phyloP scores from a whole-genome alignment of 1,140 invertebrate genomes.

The Archivesica marissinica region DNA sequence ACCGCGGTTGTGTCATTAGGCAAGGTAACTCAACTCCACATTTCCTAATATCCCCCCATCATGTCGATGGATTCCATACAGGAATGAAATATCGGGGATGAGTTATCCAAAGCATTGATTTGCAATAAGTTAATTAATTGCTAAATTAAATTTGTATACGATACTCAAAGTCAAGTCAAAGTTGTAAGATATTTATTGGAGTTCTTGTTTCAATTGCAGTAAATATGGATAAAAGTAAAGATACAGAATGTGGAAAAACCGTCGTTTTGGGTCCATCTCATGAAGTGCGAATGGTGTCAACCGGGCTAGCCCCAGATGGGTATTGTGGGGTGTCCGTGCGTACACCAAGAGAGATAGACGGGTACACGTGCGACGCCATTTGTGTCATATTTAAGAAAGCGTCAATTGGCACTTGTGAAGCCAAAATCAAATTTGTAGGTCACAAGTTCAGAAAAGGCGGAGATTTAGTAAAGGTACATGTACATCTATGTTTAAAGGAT shows the following conservation, averaged over 20 bases:
- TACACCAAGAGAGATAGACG: constrained; percentile 19
- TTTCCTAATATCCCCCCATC: too few relatives aligned
- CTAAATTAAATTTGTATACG: too few relatives aligned
- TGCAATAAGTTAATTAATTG: too few relatives aligned
- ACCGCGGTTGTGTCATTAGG: too few relatives aligned
- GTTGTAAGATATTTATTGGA: too few relatives aligned
- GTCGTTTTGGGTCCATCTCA: constrained; percentile 20
- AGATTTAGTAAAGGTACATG: constrained; percentile 38
- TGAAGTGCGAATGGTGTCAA: constrained; percentile 24
- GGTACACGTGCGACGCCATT: constrained; percentile 53
- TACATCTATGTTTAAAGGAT: too few relatives aligned
- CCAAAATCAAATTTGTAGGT: constrained; percentile 56
- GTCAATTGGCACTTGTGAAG: constrained; percentile 22
- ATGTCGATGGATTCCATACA: too few relatives aligned
- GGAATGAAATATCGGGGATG: too few relatives aligned
- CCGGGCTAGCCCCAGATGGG: constrained; percentile 39
- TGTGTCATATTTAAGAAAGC: constrained; percentile 49
- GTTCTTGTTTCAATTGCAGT: constrained; percentile 39
- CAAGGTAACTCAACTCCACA: too few relatives aligned
- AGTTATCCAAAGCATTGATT: too few relatives aligned
- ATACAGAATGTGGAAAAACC: constrained; percentile 14
- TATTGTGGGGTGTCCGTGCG: constrained; percentile 53
- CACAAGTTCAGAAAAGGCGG: constrained; percentile 45
- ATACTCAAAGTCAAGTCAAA: too few relatives aligned
- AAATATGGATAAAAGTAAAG: constrained; percentile 34